Percentiles rank a stretch among this genome's conserved stretches.
phyloP scores from a whole-genome alignment of 2,113 vertebrate species.

The Nothoprocta perdicaria region DNA sequence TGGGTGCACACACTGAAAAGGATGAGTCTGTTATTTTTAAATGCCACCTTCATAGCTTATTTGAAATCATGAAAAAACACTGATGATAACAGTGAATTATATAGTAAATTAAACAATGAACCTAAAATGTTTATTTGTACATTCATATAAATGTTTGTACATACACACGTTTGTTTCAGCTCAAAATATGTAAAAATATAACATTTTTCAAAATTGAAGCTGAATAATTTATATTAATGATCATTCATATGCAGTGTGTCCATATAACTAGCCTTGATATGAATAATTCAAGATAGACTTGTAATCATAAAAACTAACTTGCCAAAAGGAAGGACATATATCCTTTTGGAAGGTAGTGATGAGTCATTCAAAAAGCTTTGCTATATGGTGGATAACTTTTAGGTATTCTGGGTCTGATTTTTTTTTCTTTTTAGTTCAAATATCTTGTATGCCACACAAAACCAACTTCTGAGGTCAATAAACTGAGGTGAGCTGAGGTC shows the following conservation, averaged over 20 bases:
- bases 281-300: background rate
- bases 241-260: background rate
- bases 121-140: background rate
- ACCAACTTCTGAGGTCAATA: conserved; percentile 18
- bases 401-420: background rate
- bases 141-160: background rate
- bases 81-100: background rate
- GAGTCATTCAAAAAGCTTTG: background rate
- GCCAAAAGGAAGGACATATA: background rate
- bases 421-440: conserved; percentile 19
- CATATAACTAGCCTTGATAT: background rate
- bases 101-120: background rate
- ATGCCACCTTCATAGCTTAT: background rate
- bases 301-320: background rate
- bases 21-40: background rate
- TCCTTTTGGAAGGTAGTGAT: background rate
- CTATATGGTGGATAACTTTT: background rate
- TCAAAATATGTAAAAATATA: background rate
- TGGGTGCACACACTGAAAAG: background rate
- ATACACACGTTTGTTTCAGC: background rate
- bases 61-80: background rate
- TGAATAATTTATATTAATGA: background rate
- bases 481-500: conserved; percentile 24
- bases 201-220: background rate
- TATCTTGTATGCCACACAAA: conserved; percentile 10